Evolutionary conservation across 2,113 vertebrate species (phyloP), one percentile per base, ranked within the genome.

Genomic region (Misgurnus mizolepis): DNA sequence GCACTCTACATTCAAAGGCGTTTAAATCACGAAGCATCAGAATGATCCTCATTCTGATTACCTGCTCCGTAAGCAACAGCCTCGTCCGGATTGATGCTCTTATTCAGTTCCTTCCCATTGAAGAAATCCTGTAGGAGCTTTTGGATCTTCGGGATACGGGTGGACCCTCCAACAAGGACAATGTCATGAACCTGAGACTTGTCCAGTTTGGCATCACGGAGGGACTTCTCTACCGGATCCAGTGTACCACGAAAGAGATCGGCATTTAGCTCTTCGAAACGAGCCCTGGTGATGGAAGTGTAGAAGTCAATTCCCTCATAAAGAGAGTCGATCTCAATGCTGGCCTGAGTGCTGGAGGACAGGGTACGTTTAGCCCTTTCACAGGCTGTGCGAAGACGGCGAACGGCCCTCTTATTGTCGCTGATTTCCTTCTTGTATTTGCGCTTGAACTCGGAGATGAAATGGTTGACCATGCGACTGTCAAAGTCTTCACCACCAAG

Each of bases 271-370:
- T 97, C 96, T 85, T 98, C 96, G 0, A 97, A 98, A 18, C 96
- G 93, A 34, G 96, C 96, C 82, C 96, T 94, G 75, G 96, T 98
- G 81, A 98, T 96, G 15, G 96, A 97, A 0, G 96, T 98, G 90
- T 98, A 98, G 93, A 97, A 98, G 76, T 98, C 96, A 69, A 95
- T 83, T 15, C 96, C 96, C 85, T 98, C 96, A 0, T 91, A 96
- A 0, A 97, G 91, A 3, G 96, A 97, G 79, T 98, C 96, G 0
- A 93, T 91, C 75, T 93, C 92, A 2, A 94, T 90, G 79, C 90
- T 94, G 82, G 93, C 92, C 83, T 93, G 92, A 55, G 90, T 90
- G 90, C 92, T 93, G 70, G 93, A 93, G 0, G 93, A 94, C 71
- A 94, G 64, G 1, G 90, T 94, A 53, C 93, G 91, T 74, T 93